Base-by-base conservation (phyloP, 2,113 vertebrate genomes). In the Brachyhypopomus occidentalis region DNA sequence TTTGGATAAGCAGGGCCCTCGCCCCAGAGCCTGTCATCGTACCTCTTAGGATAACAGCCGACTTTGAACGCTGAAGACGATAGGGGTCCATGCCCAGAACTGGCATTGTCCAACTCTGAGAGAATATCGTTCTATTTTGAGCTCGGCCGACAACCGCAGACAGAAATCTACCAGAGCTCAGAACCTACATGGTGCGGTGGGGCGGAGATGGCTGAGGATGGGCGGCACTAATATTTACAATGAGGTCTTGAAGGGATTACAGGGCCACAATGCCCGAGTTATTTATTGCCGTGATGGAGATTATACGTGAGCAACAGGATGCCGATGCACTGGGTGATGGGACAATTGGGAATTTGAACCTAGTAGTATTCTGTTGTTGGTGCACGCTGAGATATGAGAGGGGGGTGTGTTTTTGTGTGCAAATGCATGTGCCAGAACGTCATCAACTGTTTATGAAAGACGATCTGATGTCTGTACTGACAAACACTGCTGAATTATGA, bases 11-110 rank as follows among this genome's bases (percentile, higher is more conserved):
- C 85, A 79, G 78, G 36, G 23, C 58, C 66, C 81, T 90, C 90
- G 91, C 90, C 90, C 88, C 60, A 75, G 69, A 78, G 77, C 80
- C 85, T 88, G 86, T 90, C 89, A 89, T 81, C 83, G 38, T 56
- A 62, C 86, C 83, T 86, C 72, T 83, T 23, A 63, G 80, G 56
- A 48, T 64, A 48, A 58, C 75, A 80, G 41, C 34, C 81, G 69
- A 67, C 83, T 86, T 76, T 78, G 81, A 88, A 56, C 70, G 27
- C 0, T 30, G 81, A 87, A 87, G 74, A 81, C 79, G 83, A 88
- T 48, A 87, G 78, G 8, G 27, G 30, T 81, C 36, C 79, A 76
- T 87, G 86, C 2, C 25, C 45, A 83, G 78, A 72, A 66, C 82
- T 22, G 64, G 85, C 82, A 86, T 91, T 91, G 89, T 91, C 88